phyloP scores from a whole-genome alignment of 2,797 vertebrate genomes.

The Chiloscyllium punctatum region DNA sequence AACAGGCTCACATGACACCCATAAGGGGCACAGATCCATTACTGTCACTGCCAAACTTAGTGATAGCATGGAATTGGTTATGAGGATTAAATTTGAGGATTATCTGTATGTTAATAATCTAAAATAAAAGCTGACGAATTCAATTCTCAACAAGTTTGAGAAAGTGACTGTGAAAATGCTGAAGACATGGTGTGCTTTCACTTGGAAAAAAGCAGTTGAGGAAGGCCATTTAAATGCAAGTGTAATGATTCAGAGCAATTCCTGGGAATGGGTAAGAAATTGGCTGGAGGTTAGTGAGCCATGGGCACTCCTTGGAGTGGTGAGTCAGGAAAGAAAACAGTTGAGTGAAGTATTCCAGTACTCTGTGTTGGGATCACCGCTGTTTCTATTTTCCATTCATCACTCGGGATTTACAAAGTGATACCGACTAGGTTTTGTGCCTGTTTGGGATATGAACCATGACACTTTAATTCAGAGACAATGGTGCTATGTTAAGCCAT shows the following conservation, averaged over 20 bases:
- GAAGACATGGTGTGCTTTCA: not conserved
- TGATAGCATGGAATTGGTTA: not conserved
- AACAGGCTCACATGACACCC: not conserved
- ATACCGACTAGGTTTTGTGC: not conserved
- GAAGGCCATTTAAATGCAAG: not conserved
- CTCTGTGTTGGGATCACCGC: not conserved
- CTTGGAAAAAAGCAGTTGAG: not conserved
- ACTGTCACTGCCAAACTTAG: not conserved
- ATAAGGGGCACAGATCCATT: not conserved
- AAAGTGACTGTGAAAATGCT: not conserved
- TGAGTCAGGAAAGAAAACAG: not conserved
- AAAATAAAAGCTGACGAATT: not conserved
- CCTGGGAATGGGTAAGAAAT: not conserved
- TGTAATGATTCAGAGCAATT: not conserved
- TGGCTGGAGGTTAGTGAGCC: not conserved
- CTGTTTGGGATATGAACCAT: not conserved
- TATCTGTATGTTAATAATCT: not conserved
- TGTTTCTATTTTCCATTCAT: not conserved
- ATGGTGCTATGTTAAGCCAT: not conserved
- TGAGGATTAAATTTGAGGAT: not conserved
- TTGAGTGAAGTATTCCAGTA: not conserved
- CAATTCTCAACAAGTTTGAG: not conserved
- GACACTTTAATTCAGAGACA: not conserved
- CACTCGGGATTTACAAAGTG: not conserved
- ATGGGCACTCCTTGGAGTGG: not conserved